These are phyloP conservation scores for Parambassis ranga DNA, from an alignment of 2,797 vertebrate species.

Conservation along the genomic window DNA sequence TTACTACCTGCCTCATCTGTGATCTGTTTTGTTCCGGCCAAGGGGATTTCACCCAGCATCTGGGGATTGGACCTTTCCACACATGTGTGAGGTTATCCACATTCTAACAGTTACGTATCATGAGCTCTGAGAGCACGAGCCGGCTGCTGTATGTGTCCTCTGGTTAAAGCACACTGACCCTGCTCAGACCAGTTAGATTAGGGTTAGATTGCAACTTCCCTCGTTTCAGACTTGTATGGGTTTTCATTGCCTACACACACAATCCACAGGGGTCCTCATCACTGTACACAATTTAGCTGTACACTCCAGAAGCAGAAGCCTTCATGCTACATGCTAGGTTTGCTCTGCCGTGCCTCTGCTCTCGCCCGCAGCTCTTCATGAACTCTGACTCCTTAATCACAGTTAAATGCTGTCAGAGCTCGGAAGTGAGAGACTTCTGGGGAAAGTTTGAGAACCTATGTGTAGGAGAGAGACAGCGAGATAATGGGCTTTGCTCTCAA, in stretches of 20 bases:
- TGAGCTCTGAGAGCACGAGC: constrained; percentile 46
- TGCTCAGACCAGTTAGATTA: constrained; percentile 64
- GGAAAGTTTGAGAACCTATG: constrained; percentile 67
- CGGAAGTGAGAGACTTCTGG: constrained; percentile 54
- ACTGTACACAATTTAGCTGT: constrained; percentile 42
- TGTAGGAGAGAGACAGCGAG: constrained; percentile 66
- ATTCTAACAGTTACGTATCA: constrained; percentile 57
- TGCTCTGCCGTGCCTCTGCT: constrained; percentile 46
- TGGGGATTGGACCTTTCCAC: constrained; percentile 60
- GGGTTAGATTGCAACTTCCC: constrained; percentile 47
- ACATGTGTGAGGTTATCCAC: constrained; percentile 71
- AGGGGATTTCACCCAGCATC: constrained; percentile 60
- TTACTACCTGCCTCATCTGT: constrained; percentile 55
- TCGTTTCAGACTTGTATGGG: constrained; percentile 43
- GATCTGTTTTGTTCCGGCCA: constrained; percentile 74
- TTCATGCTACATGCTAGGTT: constrained; percentile 52
- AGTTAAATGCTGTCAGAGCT: constrained; percentile 76
- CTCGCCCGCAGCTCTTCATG: constrained; percentile 71
- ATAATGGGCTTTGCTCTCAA: constrained; percentile 81
- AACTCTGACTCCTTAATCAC: constrained; percentile 80
- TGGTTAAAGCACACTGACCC: constrained; percentile 62
- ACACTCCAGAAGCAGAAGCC: constrained; percentile 36
- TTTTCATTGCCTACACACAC: constrained; percentile 45
- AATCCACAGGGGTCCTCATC: constrained; percentile 60
- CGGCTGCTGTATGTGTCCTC: constrained; percentile 38